Evolutionary conservation across 2,797 vertebrate genomes (phyloP), one percentile per base, ranked within the genome.

Genomic region (Acanthurus lineatus): DNA sequence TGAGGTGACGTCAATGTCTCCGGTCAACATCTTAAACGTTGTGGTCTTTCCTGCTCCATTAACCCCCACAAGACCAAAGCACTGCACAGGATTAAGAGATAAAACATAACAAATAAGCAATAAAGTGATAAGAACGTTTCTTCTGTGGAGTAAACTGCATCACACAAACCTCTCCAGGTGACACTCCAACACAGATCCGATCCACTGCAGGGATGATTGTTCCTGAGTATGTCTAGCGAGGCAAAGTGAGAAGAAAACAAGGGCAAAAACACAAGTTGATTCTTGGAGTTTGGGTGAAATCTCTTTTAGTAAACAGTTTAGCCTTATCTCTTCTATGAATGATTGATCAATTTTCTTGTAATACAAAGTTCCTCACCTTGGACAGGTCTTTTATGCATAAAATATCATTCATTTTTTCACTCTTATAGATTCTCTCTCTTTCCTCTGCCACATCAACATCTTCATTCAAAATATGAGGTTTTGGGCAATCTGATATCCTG

Each of bases 21-120:
- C 98, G 6, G 98, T 99, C 80, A 99, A 90, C 97, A 99, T 99
- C 93, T 96, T 98, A 90, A 99, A 98, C 0, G 95, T 99, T 74
- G 97, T 98, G 48, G 98, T 99, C 90, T 99, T 99, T 69, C 98
- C 98, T 61, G 97, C 97, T 3, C 98, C 97, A 1, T 99, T 99
- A 11, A 99, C 96, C 52, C 97, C 97, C 90, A 99, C 92, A 44
- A 99, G 96, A 59, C 97, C 98, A 89, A 99, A 99, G 88, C 98
- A 99, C 98, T 99, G 90, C 8, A n/a, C 20, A 79, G 85, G 67
- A 63, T 80, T 7, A 62, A 3, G 52, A 17, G 6, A 14, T 16
- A 22, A 78, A 44, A 35, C 22, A 65, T 28, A 14, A 57, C 2
- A 32, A 17, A 53, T 6, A 1, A 45, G 25, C 1, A 32, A 32